Base-by-base conservation (phyloP, 2,888 invertebrate genomes). In the Mallateleia sp. region DNA sequence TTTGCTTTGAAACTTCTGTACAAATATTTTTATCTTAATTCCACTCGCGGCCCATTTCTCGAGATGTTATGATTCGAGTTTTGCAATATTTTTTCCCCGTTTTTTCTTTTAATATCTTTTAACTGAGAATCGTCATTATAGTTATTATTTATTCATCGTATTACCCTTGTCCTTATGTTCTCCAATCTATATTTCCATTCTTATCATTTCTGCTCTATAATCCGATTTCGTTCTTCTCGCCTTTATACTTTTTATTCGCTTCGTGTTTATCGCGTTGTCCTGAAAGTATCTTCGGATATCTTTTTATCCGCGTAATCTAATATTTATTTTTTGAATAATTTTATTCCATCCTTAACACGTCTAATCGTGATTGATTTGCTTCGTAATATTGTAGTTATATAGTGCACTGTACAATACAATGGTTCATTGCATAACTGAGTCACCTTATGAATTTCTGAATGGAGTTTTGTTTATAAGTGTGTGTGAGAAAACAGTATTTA, bases 281-380 rank as follows among this genome's bases (percentile, higher is more conserved):
- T 7, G 25, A 14, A 64, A 81, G 50, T 72, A 72, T 54, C 72
- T 42, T 32, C 64, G 54, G 24, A 72, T 80, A 80, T 72, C 71
- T 64, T 72, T 72, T 81, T 81, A 81, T 81, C 62, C 71, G 24
- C 62, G 71, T 80, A 72, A 75, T 82, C 69, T 52, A 34, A 62
- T 82, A 75, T 75, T 82, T 75, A 82, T 75, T 82, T 72, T 69
- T 52, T 32, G 69, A 69, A 82, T 82, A 82, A 82, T 74, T 75
- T 82, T 82, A 82, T 75, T 82, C 74, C 60, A 50, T 38, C 67
- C 50, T 74, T 58, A 52, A 64, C 74, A 67, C 56, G 58, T 82
- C 58, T 67, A 82, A 82, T 74, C 82, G 34, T 75, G 82, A 82
- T 82, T 82, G 82, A 82, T 82, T 74, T 67, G 67, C 82, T 75